These are phyloP conservation scores for Eubasilissa splendida DNA, from an alignment of 2,888 invertebrate genomes.

Conservation along the genomic window DNA sequence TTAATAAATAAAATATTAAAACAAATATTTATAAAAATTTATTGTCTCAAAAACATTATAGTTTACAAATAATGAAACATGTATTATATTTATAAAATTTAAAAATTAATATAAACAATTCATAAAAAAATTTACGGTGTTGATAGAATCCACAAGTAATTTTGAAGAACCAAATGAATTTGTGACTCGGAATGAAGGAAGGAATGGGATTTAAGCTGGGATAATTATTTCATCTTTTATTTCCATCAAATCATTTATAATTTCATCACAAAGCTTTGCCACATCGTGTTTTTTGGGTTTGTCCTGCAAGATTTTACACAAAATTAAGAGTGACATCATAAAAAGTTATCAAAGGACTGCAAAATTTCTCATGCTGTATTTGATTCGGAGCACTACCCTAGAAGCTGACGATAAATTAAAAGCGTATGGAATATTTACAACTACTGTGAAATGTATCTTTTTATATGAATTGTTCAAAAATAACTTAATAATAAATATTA, in stretches of 20 bases:
- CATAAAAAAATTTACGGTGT: background rate
- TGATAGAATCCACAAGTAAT: background rate
- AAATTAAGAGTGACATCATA: no score
- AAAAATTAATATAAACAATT: background rate
- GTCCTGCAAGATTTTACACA: conserved; percentile 22
- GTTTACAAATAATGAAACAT: conserved; percentile 6
- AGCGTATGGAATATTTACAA: no score
- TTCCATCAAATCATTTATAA: background rate
- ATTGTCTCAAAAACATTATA: background rate
- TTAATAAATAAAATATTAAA: no score
- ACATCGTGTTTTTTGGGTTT: conserved; percentile 1
- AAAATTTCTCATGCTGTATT: no score
- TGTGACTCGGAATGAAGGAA: conserved; percentile 2
- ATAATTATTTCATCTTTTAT: background rate
- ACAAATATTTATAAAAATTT: background rate
- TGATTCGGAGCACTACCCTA: no score
- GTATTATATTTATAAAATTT: background rate
- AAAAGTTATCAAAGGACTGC: no score
- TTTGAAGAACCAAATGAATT: background rate
- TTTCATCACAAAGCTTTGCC: conserved; percentile 15
- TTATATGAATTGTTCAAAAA: no score
- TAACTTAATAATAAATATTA: no score
- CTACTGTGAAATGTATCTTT: no score
- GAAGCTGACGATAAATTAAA: no score
- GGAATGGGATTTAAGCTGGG: background rate